Conservation (phyloP, 2,888 invertebrate species). For the Eupithecia tripunctaria region DNA sequence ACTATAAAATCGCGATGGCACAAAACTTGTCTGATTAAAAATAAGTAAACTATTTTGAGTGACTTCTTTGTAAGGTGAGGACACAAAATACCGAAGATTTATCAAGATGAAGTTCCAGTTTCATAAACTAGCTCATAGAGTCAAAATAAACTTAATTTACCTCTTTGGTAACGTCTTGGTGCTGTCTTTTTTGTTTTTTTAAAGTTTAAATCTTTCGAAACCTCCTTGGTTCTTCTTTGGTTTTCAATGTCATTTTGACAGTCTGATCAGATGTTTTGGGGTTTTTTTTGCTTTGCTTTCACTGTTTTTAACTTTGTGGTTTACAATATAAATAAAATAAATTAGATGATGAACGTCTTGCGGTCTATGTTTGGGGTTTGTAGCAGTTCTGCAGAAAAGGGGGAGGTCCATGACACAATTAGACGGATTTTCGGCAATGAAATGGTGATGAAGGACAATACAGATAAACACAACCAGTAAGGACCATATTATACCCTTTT, state of each 20-base stretch:
- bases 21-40: too few species aligned
- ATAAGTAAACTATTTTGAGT: too few species aligned
- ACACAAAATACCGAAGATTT: too few species aligned
- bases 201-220: background rate
- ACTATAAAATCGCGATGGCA: too few species aligned
- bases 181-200: background rate
- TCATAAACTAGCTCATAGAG: background rate
- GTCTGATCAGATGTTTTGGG: background rate
- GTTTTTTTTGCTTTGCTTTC: constrained; percentile 32
- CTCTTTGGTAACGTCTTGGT: background rate
- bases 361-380: constrained; percentile 78
- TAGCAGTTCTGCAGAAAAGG: constrained; percentile 72
- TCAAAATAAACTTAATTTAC: background rate
- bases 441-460: constrained; percentile 76
- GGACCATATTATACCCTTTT: background rate
- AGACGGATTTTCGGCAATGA: constrained; percentile 74
- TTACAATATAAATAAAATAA: constrained; percentile 9
- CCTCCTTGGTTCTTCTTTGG: background rate
- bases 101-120: too few species aligned
- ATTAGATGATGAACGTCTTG: constrained; percentile 73
- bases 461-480: constrained; percentile 69
- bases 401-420: constrained; percentile 74
- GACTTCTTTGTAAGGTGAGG: too few species aligned
- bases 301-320: constrained; percentile 13
- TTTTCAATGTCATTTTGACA: constrained; percentile 16